Conservation (phyloP, 92 coral and sea anemone species). For the Chrysogorgia sp. region DNA sequence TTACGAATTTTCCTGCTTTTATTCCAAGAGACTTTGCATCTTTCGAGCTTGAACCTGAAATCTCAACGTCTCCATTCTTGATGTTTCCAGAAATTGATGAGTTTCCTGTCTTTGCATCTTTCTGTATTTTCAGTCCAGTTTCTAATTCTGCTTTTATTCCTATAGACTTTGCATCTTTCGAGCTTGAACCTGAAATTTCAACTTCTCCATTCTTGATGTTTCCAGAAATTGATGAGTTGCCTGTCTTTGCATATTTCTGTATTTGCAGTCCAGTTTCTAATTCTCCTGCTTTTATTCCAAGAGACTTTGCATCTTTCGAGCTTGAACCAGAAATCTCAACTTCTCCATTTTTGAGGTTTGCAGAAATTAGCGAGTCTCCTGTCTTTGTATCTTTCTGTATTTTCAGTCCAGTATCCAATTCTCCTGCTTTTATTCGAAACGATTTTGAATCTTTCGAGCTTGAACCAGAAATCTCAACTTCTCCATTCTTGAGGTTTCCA, state of each 20-base stretch:
- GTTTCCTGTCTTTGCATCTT: conserved; percentile 15
- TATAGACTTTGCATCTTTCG: conserved; percentile 24
- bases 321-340: conserved; percentile 28
- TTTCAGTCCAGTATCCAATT: conserved; percentile 27
- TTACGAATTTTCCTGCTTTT: conserved; percentile 13
- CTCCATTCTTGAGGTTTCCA: conserved; percentile 50
- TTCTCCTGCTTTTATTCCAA: conserved; percentile 19
- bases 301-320: conserved; percentile 23
- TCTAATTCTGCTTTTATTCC: conserved; percentile 11
- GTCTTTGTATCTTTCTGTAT: conserved; percentile 28
- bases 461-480: conserved; percentile 40
- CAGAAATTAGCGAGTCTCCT: conserved; percentile 21
- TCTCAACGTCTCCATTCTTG: conserved; percentile 12
- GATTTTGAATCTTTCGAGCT: conserved; percentile 46
- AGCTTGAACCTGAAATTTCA: conserved; percentile 18
- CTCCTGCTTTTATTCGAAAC: conserved; percentile 40
- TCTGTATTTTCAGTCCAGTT: conserved; percentile 25
- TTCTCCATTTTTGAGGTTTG: conserved; percentile 17
- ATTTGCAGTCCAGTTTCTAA: conserved; percentile 11
- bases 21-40: conserved; percentile 30
- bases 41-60: conserved; percentile 29
- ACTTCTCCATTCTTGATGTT: neutral
- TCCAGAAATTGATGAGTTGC: conserved; percentile 15
- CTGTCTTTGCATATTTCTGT: conserved; percentile 21
- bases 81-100: conserved; percentile 24